Evolutionary conservation across 2,797 vertebrate genomes (phyloP), one percentile per base, ranked within the genome.

Genomic region (Vireo griseus): DNA sequence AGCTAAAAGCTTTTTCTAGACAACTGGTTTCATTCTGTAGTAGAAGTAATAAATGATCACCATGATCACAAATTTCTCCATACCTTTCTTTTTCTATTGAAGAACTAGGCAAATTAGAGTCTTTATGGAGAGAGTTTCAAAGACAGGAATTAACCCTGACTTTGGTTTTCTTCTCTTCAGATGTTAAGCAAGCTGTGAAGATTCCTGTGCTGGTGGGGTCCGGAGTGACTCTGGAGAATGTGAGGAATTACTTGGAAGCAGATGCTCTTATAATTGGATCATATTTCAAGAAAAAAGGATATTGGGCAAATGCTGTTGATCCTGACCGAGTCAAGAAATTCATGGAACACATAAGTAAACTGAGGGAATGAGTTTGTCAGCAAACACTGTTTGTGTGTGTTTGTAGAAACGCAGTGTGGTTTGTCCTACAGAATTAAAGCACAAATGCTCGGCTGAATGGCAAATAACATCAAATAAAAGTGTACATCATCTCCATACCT

Each of bases 171-270:
- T 82, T 78, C 75, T 81, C 54, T 74, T 81, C 83, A 99, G 99
- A 98, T 5, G 98, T 99, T 50, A 97, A 96, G 76, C 67, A 52
- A 52, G 97, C 98, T 47, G 98, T 99, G 96, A 98, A 67, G 54
- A 98, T 99, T 95, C 99, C 99, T 5, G 98, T 99, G 47, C 96
- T 99, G 66, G 91, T 99, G 22, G 99, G 99, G 48, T 99, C 99
- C 21, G 99, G 99, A 80, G 98, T 99, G 73, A 99, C 98, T 28
- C 88, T 96, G 42, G 97, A 98, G 55, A 99, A 99, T 8, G 84
- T 98, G 33, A 97, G 97, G 17, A 89, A 89, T 71, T 99, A 98
- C 97, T 79, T 98, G 16, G 95, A 97, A 44, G 98, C 99, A 74
- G 97, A 95, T 5, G 98, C 97, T 35, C 87, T 99, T 80, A 98